Base-by-base conservation (phyloP, 2,113 vertebrate species). In the Oryzias celebensis region DNA sequence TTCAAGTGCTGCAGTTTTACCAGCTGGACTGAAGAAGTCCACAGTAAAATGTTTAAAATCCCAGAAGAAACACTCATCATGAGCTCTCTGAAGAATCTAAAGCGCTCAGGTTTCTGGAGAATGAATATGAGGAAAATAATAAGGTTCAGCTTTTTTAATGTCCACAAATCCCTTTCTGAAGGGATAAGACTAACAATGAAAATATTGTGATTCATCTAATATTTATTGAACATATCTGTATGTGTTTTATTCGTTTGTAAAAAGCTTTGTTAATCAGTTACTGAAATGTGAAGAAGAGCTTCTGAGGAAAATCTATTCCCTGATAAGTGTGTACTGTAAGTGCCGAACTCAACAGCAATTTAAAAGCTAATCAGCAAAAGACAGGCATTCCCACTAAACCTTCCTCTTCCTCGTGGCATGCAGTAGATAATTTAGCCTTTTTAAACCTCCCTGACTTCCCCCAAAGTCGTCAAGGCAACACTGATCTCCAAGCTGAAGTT, bases 401-500 rank as follows among this genome's bases (percentile, higher is more conserved):
- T 84, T 73, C 75, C 73, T 70, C 77, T 80, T 84, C 75, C 80
- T 87, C 79, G 84, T 87, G 80, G 72, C 76, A 87, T 84, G 83
- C 85, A 87, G 70, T 80, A 76, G 75, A 76, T 84, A 83, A 90
- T 88, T 73, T 85, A 88, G 83, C 71, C 85, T 66, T 73, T 73
- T 88, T 87, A 83, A 85, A 82, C 78, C 72, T 58, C 66, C 73
- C 66, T 82, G 82, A 88, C 84, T 87, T 84, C 68, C 68, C 68
- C 76, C 66, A 54, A 71, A 49, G 88, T 91, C 58, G 80, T 75
- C 85, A 84, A 80, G 86, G 88, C 82, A 91, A 91, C 87, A 14
- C 77, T 86, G 88, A 91, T 90, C 86, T 88, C 75, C 78, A 85
- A 77, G 75, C 81, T 72, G 68, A 83, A 42, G 28, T 67, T 53